Base-by-base conservation (phyloP, 1,140 invertebrate genomes). In the Listronotus oregonensis region DNA sequence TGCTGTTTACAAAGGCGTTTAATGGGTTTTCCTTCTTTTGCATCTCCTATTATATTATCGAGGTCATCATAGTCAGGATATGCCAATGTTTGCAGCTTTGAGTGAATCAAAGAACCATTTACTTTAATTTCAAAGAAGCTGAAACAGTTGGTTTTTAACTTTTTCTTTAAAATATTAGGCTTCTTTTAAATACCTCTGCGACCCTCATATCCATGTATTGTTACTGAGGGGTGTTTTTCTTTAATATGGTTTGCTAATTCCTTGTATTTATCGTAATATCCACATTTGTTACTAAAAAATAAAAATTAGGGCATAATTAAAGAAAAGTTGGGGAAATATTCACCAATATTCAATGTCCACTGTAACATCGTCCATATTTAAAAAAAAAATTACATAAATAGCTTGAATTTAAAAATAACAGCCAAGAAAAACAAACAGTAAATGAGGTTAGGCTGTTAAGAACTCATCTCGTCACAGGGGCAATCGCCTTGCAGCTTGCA, bases 41-140 rank as follows among this genome's bases (percentile, higher is more conserved):
- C 76, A 17, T 77, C 74, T 32, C 67, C 49, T 32, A 78, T 73
- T 32, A 80, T 75, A 39, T 73, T 66, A 14, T 64, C 71, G 56
- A 84, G 81, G 71, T 82, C 79, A 14, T 79, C 71, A 66, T 77
- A 78, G 61, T 79, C 77, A 37, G 83, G 82, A 73, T 83, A 84
- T 44, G 80, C 77, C 72, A 78, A 73, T 11, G 77, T 79, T 44
- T 78, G 74, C 27, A 84, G 70, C 67, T 84, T 84, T n/a, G 82
- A 84, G 70, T 83, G 82, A 15, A 84, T 75, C 43, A 81, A 67
- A 37, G 73, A 71, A 11, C 70, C 78, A 74, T 83, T 81, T 14
- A 84, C 71, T 27, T 67, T 75, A 14, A 84, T 79, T 73, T 84
- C 82, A 83, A 84, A 1, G 82, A 82, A 46, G 78, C 82, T 83